A percentile compares a stretch with the other conserved stretches of the same genome.
phyloP scores from a whole-genome alignment of 2,797 vertebrate genomes.

The Myotis pilosus region DNA sequence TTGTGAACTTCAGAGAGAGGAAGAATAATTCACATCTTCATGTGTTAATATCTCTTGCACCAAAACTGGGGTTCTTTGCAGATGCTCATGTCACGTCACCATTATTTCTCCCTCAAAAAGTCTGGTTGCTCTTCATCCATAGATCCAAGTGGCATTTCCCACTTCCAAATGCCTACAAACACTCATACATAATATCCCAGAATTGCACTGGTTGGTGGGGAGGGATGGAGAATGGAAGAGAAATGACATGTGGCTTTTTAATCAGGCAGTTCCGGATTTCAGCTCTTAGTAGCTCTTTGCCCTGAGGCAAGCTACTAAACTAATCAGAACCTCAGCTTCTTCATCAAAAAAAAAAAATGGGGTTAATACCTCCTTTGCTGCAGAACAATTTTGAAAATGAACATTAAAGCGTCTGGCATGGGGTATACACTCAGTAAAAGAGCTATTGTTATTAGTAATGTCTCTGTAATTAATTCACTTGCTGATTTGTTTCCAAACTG shows the following conservation, averaged over 20 bases:
- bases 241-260: background rate
- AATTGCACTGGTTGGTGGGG: background rate
- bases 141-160: background rate
- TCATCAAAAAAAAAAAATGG: background rate
- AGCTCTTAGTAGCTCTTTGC: background rate
- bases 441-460: background rate
- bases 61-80: background rate
- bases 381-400: conserved; percentile 18
- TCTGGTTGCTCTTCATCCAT: background rate
- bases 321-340: conserved; percentile 21
- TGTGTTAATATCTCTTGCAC: conserved; percentile 4
- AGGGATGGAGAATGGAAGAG: background rate
- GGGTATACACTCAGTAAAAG: background rate
- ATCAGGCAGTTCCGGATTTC: background rate
- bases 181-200: background rate
- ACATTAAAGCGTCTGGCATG: background rate
- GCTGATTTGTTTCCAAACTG: conserved; percentile 26
- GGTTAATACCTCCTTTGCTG: background rate
- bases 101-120: background rate
- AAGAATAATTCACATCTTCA: conserved; percentile 30
- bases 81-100: background rate
- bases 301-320: background rate
- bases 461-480: background rate
- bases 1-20: conserved; percentile 25
- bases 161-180: background rate